Evolutionary conservation across 2,797 vertebrate genomes (phyloP).

Genomic region (Girardinus metallicus): DNA sequence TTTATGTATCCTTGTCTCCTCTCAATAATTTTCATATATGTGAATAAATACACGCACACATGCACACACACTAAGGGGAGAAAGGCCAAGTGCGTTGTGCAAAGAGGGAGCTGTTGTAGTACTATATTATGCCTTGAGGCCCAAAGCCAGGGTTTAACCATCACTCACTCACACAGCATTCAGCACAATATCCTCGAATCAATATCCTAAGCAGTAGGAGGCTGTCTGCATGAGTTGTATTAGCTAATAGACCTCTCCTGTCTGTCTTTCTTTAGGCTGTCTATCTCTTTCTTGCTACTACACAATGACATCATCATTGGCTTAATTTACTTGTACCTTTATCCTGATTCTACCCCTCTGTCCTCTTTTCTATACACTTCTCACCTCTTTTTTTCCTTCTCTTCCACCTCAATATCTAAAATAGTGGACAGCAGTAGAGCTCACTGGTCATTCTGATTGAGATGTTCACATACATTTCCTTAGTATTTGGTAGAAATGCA

Average conservation of each 20-base stretch:
- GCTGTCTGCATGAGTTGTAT: constrained; percentile 61
- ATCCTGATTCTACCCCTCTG: neutral
- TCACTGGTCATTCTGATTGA: constrained; percentile 11
- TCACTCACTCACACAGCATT: constrained; percentile 43
- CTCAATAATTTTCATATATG: neutral
- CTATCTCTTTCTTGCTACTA: constrained; percentile 34
- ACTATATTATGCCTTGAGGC: constrained; percentile 50
- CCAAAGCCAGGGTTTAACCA: constrained; percentile 52
- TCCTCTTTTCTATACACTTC: neutral
- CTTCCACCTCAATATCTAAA: constrained; percentile 21
- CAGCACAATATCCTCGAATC: constrained; percentile 45
- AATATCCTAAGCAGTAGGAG: constrained; percentile 55
- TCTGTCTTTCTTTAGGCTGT: constrained; percentile 20
- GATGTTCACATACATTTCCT: too few species aligned
- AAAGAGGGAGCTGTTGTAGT: constrained; percentile 55
- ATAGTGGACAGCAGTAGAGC: constrained; percentile 38
- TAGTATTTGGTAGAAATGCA: too few species aligned
- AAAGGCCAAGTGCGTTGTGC: constrained; percentile 34
- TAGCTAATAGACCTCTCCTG: constrained; percentile 56
- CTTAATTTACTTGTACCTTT: constrained; percentile 21
- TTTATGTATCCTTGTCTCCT: neutral
- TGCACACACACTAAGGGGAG: constrained; percentile 14
- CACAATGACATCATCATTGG: constrained; percentile 49
- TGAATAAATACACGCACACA: neutral
- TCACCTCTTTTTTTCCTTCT: constrained; percentile 7